Evolutionary conservation across 2,888 invertebrate genomes (phyloP), one percentile per base, ranked within the genome.

Genomic region (Thysanoteuthis rhombus): DNA sequence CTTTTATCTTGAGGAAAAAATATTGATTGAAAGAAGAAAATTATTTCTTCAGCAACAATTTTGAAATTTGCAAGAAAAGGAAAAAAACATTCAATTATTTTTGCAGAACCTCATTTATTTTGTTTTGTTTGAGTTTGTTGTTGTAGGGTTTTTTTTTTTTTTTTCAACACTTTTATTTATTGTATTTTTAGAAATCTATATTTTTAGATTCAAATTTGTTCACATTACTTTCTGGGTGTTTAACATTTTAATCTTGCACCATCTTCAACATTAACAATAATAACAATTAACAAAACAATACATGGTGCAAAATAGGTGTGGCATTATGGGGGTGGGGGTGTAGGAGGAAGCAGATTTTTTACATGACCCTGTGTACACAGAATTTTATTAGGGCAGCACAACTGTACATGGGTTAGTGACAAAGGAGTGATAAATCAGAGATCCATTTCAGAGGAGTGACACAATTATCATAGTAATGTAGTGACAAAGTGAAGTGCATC

Each of bases 21-120:
- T n/a, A 75, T 75, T 75, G n/a, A n/a, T 75, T 75, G 75, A 75
- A 75, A 75, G 75, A 75, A 75, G n/a, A 75, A 75, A 75, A 75
- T 28, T n/a, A 75, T 75, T 75, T 75, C 75, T 75, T n/a, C n/a
- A 75, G n/a, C n/a, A 75, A 75, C n/a, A n/a, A 75, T 75, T 75
- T n/a, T 1, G 36, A 75, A 75, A 75, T 75, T 16, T n/a, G 16
- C 75, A 75, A 75, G 75, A 75, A 75, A n/a, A 16, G n/a, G n/a
- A 75, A 28, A 75, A n/a, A n/a, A 75, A 75, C 75, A 75, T 75
- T 75, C 75, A 75, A 75, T 75, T 75, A n/a, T 75, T 75, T n/a
- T 75, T 75, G 75, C 75, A 16, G n/a, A 75, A 75, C 75, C 75
- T 75, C 75, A 75, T 75, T 75, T n/a, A 75, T 75, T 75, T 75